Evolutionary conservation across 1,140 invertebrate species (phyloP).

Genomic region (Leptinotarsa texana): DNA sequence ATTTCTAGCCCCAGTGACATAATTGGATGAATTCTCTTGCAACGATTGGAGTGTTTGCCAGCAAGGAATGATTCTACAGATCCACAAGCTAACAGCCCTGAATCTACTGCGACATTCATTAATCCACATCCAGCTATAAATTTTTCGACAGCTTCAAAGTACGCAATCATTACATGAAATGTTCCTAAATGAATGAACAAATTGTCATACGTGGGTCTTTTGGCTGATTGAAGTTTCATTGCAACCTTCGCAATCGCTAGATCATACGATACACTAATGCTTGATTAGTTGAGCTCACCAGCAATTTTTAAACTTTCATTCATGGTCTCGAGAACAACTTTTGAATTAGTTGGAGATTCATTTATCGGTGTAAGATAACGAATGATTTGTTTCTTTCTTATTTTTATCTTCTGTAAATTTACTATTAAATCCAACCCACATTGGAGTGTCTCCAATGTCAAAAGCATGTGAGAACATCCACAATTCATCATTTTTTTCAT

Average conservation of each 20-base stretch:
- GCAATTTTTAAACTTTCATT: slow-evolving; percentile 42
- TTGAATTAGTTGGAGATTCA: slow-evolving; percentile 38
- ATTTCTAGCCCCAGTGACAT: slow-evolving; percentile 44
- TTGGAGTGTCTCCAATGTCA: slow-evolving; percentile 36
- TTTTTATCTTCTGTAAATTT: slow-evolving; percentile 19
- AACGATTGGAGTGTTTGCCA: slow-evolving; percentile 53
- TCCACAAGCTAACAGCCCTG: slow-evolving; percentile 47
- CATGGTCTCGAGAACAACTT: slow-evolving; percentile 52
- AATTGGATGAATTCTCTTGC: slow-evolving; percentile 51
- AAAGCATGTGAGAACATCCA: slow-evolving; percentile 40
- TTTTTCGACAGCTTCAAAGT: slow-evolving; percentile 43
- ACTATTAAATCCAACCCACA: slow-evolving; percentile 41
- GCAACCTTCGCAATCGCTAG: slow-evolving; percentile 55
- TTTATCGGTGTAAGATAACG: slow-evolving; percentile 48
- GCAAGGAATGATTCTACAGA: slow-evolving; percentile 49
- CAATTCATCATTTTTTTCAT: slow-evolving; percentile 27
- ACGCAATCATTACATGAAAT: slow-evolving; percentile 45
- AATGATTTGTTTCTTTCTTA: slow-evolving; percentile 28
- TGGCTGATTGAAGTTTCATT: slow-evolving; percentile 42
- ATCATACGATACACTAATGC: slow-evolving; percentile 48
- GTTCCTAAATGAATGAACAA: slow-evolving; percentile 49
- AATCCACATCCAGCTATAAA: slow-evolving; percentile 50
- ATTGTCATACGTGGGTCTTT: slow-evolving; percentile 42
- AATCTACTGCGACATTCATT: slow-evolving; percentile 49
- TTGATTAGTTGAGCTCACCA: slow-evolving; percentile 45